phyloP scores from a whole-genome alignment of 2,888 invertebrate genomes.

The Dicyrtoma fusca region DNA sequence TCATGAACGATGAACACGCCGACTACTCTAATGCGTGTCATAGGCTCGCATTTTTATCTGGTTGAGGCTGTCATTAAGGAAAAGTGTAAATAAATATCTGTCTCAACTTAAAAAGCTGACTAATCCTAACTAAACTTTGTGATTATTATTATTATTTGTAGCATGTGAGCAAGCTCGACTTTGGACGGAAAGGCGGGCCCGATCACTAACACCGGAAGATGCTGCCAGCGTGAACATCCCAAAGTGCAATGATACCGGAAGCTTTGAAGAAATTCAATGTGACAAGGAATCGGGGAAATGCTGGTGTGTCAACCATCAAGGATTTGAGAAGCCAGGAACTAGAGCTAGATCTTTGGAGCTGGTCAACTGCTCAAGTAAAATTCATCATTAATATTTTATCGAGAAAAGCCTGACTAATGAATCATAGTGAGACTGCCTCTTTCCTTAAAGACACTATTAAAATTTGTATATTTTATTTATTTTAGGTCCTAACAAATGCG shows the following conservation, averaged over 20 bases:
- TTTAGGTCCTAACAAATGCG: constrained; percentile 69
- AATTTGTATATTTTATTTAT: too few relatives aligned
- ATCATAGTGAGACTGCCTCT: too few relatives aligned
- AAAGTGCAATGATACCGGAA: constrained; percentile 57
- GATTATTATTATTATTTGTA: constrained; percentile 57
- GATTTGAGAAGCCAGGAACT: constrained; percentile 59
- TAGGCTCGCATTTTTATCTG: too few relatives aligned
- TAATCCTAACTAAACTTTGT: background rate
- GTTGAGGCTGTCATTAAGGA: too few relatives aligned
- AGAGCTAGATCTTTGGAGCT: constrained; percentile 59
- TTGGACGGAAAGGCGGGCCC: constrained; percentile 68
- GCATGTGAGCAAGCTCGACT: constrained; percentile 71
- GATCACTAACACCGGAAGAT: constrained; percentile 62
- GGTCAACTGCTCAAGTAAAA: constrained; percentile 72
- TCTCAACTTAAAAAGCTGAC: too few relatives aligned
- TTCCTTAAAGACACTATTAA: too few relatives aligned
- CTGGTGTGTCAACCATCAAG: constrained; percentile 65
- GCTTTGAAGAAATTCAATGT: constrained; percentile 59
- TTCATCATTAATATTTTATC: too few relatives aligned
- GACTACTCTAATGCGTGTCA: too few relatives aligned
- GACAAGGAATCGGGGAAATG: constrained; percentile 55
- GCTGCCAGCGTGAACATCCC: constrained; percentile 58
- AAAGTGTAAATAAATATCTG: too few relatives aligned
- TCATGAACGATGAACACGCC: too few relatives aligned
- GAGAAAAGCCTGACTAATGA: too few relatives aligned